Conservation (phyloP, 2,797 vertebrate species). For the Lateolabrax maculatus region DNA sequence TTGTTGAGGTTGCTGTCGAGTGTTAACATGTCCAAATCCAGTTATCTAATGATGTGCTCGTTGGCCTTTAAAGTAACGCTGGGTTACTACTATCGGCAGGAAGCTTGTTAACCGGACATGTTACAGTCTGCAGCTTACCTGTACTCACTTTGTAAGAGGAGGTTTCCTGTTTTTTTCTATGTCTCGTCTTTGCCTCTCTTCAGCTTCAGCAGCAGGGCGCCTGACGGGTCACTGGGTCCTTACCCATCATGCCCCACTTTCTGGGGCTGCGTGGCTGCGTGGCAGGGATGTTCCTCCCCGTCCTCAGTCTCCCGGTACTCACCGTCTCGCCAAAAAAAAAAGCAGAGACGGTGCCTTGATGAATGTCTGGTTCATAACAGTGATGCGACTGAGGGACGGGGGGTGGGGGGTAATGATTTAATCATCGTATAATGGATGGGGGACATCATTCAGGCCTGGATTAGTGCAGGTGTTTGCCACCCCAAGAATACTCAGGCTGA, state of each 20-base stretch:
- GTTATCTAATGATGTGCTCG: neutral
- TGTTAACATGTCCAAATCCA: neutral
- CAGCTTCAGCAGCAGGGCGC: constrained; percentile 13
- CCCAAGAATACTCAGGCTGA: constrained; percentile 68
- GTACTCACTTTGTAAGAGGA: neutral
- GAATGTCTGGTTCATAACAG: constrained; percentile 68
- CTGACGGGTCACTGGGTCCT: constrained; percentile 61
- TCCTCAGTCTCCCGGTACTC: constrained; percentile 30
- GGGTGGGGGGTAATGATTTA: constrained; percentile 66
- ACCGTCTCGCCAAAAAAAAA: constrained; percentile 40
- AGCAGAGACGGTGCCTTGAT: constrained; percentile 51
- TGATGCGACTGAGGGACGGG: constrained; percentile 55
- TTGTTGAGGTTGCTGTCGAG: neutral
- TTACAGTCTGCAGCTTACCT: neutral
- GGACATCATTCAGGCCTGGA: constrained; percentile 70
- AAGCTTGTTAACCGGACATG: neutral
- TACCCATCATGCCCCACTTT: constrained; percentile 61
- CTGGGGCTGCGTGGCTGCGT: constrained; percentile 26
- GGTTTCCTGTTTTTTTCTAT: neutral
- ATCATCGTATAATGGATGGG: constrained; percentile 77
- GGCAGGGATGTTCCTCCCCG: constrained; percentile 9
- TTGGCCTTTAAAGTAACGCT: neutral
- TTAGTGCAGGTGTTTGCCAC: constrained; percentile 77
- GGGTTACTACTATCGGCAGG: neutral
- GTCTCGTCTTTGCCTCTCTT: constrained; percentile 22